Conservation (phyloP, 2,113 vertebrate species). For the Thunnus maccoyii region DNA sequence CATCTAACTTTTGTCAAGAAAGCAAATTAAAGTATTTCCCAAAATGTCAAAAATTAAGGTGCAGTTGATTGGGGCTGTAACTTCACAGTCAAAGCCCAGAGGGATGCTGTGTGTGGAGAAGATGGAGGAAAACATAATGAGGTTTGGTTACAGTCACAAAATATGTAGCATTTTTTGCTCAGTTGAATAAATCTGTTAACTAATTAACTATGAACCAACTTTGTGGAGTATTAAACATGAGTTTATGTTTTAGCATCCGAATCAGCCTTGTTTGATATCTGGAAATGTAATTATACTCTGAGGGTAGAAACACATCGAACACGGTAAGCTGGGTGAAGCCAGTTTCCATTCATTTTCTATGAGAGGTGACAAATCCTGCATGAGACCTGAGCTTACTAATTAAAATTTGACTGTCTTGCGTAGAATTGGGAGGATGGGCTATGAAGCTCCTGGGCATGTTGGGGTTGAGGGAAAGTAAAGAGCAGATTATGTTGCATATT, state of each 20-base stretch:
- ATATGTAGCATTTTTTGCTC: background rate
- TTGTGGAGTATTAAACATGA: background rate
- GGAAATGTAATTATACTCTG: background rate
- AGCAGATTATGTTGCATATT: no score
- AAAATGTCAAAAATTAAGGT: background rate
- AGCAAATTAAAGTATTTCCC: background rate
- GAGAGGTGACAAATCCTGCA: background rate
- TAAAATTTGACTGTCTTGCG: no score
- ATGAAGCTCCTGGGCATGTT: no score
- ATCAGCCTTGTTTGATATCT: background rate
- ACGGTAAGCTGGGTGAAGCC: no score
- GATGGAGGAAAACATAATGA: background rate
- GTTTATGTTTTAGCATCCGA: background rate
- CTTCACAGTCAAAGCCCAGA: background rate
- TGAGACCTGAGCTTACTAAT: background rate
- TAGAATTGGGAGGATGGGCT: no score
- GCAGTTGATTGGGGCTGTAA: background rate
- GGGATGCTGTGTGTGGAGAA: background rate
- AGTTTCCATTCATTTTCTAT: background rate
- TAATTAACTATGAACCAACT: background rate
- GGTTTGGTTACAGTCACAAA: background rate
- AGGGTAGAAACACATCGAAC: conserved; percentile 47
- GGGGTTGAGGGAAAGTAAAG: no score
- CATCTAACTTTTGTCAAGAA: background rate
- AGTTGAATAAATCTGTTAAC: background rate